Evolutionary conservation across 2,888 invertebrate genomes (phyloP).

Genomic region (Melanostoma mellinum): DNA sequence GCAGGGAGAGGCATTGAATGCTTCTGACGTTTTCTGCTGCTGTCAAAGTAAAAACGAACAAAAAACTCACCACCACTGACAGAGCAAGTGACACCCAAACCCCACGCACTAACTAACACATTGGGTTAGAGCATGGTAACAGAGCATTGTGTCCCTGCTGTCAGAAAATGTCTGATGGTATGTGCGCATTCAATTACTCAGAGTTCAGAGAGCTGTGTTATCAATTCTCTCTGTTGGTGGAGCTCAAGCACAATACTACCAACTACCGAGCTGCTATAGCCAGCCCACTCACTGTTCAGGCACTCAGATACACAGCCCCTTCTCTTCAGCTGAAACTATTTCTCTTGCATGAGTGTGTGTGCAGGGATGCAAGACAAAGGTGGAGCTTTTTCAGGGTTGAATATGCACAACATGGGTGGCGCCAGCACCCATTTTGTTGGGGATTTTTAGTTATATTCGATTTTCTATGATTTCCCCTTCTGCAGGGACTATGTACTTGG

Average conservation of each 20-base stretch:
- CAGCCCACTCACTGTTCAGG: slow-evolving; percentile 44
- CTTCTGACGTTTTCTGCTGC: slow-evolving; percentile 60
- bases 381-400: slow-evolving; percentile 59
- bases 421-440: slow-evolving; percentile 67
- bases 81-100: slow-evolving; percentile 42
- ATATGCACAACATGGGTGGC: slow-evolving; percentile 59
- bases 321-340: too few species aligned
- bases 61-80: slow-evolving; percentile 46
- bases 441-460: slow-evolving; percentile 36
- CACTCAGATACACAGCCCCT: neutral
- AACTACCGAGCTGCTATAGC: slow-evolving; percentile 37
- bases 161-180: slow-evolving; percentile 21
- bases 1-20: slow-evolving; percentile 49
- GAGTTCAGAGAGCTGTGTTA: slow-evolving; percentile 39
- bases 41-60: slow-evolving; percentile 24
- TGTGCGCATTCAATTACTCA: slow-evolving; percentile 34
- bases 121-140: slow-evolving; percentile 63
- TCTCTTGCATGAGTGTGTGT: neutral
- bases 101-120: slow-evolving; percentile 63
- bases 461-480: slow-evolving; percentile 62
- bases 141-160: slow-evolving; percentile 18
- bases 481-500: slow-evolving; percentile 17
- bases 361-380: slow-evolving; percentile 57
- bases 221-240: slow-evolving; percentile 54
- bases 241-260: neutral